phyloP scores from a whole-genome alignment of 2,797 vertebrate genomes.

The Acestrorhynchus altus region DNA sequence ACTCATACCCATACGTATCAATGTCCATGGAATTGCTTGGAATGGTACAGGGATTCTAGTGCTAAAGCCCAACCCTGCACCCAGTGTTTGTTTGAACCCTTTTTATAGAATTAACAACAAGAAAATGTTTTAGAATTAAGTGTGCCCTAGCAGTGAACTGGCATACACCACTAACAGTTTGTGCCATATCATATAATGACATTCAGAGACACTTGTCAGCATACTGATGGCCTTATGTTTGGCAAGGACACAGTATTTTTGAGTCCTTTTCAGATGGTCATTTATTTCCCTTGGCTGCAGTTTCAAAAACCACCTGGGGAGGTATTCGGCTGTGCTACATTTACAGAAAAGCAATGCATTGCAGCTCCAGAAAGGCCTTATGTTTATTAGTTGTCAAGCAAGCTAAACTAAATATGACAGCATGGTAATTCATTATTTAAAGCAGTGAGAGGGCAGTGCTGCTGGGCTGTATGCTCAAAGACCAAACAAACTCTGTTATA shows the following conservation, averaged over 20 bases:
- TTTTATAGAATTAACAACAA: no score
- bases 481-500: no score
- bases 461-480: no score
- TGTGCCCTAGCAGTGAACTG: neutral
- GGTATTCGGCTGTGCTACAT: neutral
- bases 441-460: neutral
- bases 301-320: neutral
- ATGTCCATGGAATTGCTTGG: neutral
- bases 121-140: no score
- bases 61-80: neutral
- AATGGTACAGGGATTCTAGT: neutral
- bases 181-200: neutral
- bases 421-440: neutral
- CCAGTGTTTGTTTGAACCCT: neutral
- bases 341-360: neutral
- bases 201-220: neutral
- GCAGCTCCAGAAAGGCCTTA: neutral
- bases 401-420: neutral
- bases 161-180: conserved; percentile 1
- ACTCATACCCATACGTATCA: neutral
- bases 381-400: neutral
- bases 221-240: conserved; percentile 3
- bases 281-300: neutral
- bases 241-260: neutral
- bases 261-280: neutral